Base-by-base conservation (phyloP, 2,113 vertebrate genomes). In the Typhlomys cinereus region DNA sequence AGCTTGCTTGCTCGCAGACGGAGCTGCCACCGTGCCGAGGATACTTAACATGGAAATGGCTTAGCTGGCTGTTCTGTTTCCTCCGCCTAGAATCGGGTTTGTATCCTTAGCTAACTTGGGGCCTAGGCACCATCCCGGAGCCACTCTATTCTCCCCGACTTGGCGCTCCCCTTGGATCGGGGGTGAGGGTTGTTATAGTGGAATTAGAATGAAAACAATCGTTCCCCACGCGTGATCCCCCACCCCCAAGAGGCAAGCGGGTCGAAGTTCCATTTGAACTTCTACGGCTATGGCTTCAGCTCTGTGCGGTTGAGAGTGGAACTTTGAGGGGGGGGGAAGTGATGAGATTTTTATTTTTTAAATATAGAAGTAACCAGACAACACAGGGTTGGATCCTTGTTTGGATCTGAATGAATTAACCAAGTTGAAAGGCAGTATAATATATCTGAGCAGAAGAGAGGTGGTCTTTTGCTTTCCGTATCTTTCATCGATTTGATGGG, bases 41-140 rank as follows among this genome's bases (percentile, higher is more conserved):
- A 97, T 98, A 98, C 98, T 98, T 98, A 98, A 98, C 98, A 96
- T 98, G 98, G 97, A 98, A 98, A 98, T 98, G 93, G 98, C 97
- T 97, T 90, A 97, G 96, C 98, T 96, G 97, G 97, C 97, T 98
- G 97, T 98, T 98, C 97, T 98, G 97, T 98, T 98, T 98, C 98
- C 98, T 98, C 97, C 96, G 97, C 97, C 97, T 98, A 98, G 98
- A 98, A 95, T 94, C 95, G 96, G 98, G 97, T 98, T 98, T 98
- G 98, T 98, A 97, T 98, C 96, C 97, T 98, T 97, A 96, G 96
- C 97, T 97, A 97, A 97, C 96, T 98, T 97, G 96, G 97, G 97
- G 96, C 97, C 89, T 91, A 66, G 94, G 95, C 96, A 97, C 97
- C 78, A 90, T 69, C 89, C 73, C 52, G 94, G 94, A 34, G 76